Percentiles rank a stretch among this genome's conserved stretches.
Conservation (phyloP, 2,113 vertebrate genomes). For the Alethe castanea region DNA sequence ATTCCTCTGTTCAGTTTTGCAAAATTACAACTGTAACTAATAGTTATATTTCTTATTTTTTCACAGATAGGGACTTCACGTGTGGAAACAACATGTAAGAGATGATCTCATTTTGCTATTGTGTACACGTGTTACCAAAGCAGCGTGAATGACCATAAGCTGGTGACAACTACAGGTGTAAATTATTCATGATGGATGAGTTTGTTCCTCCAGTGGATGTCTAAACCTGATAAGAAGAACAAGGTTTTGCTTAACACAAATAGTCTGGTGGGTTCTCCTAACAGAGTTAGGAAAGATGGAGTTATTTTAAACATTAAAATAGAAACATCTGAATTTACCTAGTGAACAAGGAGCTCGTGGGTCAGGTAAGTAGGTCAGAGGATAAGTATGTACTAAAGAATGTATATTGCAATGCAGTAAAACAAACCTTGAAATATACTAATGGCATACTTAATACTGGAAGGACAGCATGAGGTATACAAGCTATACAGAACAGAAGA, state of each 20-base stretch:
- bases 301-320: not conserved
- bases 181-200: slow-evolving; percentile 47
- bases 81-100: slow-evolving; percentile 19
- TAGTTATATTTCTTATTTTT: not conserved
- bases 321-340: slow-evolving; percentile 3
- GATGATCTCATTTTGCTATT: slow-evolving; percentile 27
- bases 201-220: not conserved
- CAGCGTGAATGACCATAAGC: not conserved
- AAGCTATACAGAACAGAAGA: not conserved
- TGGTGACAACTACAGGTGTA: slow-evolving; percentile 55
- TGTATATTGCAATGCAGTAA: not conserved
- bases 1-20: slow-evolving; percentile 36
- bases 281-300: not conserved
- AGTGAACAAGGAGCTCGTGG: not conserved
- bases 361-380: not conserved
- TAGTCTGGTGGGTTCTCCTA: not conserved
- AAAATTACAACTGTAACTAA: slow-evolving; percentile 2
- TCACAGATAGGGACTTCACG: not conserved
- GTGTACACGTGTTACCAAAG: not conserved
- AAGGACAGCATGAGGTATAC: not conserved
- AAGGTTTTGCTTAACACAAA: slow-evolving; percentile 15
- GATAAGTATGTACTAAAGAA: not conserved
- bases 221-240: slow-evolving; percentile 1
- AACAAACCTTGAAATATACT: not conserved
- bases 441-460: not conserved